A percentile compares a stretch with the other conserved stretches of the same genome.
Conservation (phyloP, 2,113 vertebrate species). For the Myrmecophaga tridactyla region DNA sequence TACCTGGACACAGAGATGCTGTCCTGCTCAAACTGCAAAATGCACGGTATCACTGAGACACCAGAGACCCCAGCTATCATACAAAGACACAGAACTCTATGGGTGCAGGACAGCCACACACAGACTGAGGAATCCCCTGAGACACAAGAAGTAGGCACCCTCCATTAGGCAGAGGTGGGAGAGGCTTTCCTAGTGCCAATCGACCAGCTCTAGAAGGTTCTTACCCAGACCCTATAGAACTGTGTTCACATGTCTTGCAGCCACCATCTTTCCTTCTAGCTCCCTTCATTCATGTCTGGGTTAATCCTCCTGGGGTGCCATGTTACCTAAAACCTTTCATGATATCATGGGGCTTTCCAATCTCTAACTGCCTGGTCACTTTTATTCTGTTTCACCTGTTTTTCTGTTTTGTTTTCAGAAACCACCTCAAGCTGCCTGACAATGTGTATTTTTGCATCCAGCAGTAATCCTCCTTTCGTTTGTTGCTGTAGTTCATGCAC, state of each 20-base stretch:
- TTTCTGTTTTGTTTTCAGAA: background rate
- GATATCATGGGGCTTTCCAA: background rate
- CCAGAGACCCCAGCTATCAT: background rate
- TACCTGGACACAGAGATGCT: rapidly evolving
- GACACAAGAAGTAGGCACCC: background rate
- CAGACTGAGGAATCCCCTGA: background rate
- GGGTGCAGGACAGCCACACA: background rate
- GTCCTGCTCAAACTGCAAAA: background rate
- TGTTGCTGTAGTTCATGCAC: background rate
- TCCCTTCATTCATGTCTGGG: background rate
- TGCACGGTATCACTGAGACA: background rate
- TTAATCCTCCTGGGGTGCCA: background rate
- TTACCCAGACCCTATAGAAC: background rate
- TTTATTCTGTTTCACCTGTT: background rate
- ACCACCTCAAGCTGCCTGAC: background rate
- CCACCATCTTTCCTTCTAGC: background rate
- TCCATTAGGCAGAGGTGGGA: background rate
- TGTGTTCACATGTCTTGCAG: background rate
- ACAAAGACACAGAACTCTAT: background rate
- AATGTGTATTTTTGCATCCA: background rate
- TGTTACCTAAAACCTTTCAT: background rate
- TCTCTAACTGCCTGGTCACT: background rate
- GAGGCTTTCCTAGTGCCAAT: background rate
- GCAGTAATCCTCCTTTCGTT: background rate
- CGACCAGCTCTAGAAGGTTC: background rate